Percentiles rank a stretch among this genome's conserved stretches.
These are phyloP conservation scores for Tympanuchus pallidicinctus DNA, from an alignment of 2,113 vertebrate genomes.

Conservation along the genomic window DNA sequence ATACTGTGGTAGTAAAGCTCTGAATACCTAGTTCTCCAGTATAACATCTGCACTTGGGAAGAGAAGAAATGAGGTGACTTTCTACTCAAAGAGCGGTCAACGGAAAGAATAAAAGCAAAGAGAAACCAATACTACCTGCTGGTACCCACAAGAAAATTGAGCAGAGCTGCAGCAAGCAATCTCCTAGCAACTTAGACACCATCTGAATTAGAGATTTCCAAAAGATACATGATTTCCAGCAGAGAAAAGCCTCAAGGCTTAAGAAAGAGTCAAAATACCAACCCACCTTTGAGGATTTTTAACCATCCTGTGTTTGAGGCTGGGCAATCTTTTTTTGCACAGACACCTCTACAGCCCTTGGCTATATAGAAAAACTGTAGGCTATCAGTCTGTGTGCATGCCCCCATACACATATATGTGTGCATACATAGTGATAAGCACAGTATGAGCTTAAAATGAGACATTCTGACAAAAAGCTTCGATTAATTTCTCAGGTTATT, in stretches of 20 bases:
- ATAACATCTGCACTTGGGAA: not conserved
- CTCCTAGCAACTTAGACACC: not conserved
- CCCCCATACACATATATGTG: accelerated
- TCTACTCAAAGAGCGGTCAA: not conserved
- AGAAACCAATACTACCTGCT: not conserved
- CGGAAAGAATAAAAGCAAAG: not conserved
- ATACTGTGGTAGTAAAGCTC: not conserved
- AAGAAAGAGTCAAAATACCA: not conserved
- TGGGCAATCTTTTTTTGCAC: not conserved
- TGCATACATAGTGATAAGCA: not conserved
- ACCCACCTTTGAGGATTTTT: not conserved
- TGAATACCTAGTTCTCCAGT: not conserved
- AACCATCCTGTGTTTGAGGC: not conserved
- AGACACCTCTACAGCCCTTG: not conserved
- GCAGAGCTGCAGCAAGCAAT: not conserved
- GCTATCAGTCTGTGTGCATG: not conserved
- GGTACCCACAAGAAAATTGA: not conserved
- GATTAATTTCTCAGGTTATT: not conserved
- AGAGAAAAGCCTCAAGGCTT: not conserved
- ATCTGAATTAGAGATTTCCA: not conserved
- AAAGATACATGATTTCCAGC: not conserved
- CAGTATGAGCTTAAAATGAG: not conserved
- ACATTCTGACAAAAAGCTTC: not conserved
- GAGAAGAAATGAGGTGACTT: not conserved
- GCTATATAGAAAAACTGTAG: not conserved